phyloP scores from a whole-genome alignment of 1,140 invertebrate genomes.

The Charaxes varanes region DNA sequence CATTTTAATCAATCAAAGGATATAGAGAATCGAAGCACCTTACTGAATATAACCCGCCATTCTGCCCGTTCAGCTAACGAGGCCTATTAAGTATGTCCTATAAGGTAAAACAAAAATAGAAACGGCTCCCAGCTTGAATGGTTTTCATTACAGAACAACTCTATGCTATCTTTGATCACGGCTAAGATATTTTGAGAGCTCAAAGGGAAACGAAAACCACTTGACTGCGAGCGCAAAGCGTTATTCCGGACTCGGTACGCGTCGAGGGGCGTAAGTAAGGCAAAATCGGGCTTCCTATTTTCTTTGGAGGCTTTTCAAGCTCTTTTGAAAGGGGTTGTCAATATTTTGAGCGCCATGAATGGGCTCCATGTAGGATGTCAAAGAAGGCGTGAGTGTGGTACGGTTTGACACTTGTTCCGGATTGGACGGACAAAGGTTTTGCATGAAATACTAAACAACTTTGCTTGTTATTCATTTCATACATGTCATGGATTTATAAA shows the following conservation, averaged over 20 bases:
- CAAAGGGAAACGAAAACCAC: constrained; percentile 35
- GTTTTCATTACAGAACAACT: not conserved
- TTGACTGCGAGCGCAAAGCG: constrained; percentile 43
- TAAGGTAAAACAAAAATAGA: not conserved
- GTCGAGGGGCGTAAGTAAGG: constrained; percentile 45
- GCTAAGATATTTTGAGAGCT: constrained; percentile 26
- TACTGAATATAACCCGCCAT: too few species aligned
- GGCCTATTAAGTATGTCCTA: too few species aligned
- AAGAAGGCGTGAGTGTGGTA: constrained; percentile 45
- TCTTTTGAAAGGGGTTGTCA: constrained; percentile 59
- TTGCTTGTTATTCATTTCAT: too few species aligned
- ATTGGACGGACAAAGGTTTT: too few species aligned
- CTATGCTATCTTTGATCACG: constrained; percentile 23
- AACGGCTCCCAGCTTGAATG: constrained; percentile 1
- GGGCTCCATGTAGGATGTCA: constrained; percentile 51
- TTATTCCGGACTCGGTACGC: constrained; percentile 48
- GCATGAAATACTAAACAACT: too few species aligned
- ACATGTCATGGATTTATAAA: too few species aligned
- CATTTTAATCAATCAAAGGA: too few species aligned
- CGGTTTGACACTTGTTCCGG: constrained; percentile 31
- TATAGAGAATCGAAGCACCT: too few species aligned
- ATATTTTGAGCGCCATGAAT: constrained; percentile 69
- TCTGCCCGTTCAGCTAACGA: too few species aligned
- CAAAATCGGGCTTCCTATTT: constrained; percentile 56
- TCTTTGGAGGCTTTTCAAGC: constrained; percentile 54